phyloP scores from a whole-genome alignment of 2,797 vertebrate species.

The Melanotaenia parkinsoni region DNA sequence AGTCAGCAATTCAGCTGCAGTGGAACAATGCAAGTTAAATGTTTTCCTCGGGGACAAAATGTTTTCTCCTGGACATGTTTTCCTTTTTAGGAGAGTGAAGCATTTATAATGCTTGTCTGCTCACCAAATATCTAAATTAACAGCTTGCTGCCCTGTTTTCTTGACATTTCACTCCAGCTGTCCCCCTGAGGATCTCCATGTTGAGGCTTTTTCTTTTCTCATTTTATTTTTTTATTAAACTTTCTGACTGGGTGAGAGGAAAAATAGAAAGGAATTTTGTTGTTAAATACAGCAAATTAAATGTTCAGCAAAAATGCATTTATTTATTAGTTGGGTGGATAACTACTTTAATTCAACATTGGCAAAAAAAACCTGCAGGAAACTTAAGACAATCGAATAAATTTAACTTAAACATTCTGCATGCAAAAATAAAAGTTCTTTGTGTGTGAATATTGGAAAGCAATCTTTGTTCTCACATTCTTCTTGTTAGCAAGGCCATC shows the following conservation, averaged over 20 bases:
- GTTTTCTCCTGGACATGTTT: slow-evolving; percentile 19
- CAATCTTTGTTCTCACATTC: slow-evolving; percentile 3
- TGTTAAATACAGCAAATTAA: neutral
- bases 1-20: slow-evolving; percentile 2
- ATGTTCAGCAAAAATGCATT: too few relatives aligned
- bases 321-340: too few relatives aligned
- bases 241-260: neutral
- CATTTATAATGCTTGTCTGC: slow-evolving; percentile 21
- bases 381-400: too few relatives aligned
- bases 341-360: too few relatives aligned
- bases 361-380: too few relatives aligned
- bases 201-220: neutral
- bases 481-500: slow-evolving; percentile 45
- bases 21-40: slow-evolving; percentile 28
- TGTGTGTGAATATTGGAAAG: slow-evolving; percentile 12
- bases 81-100: slow-evolving; percentile 9
- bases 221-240: neutral
- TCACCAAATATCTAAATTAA: slow-evolving; percentile 18
- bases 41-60: slow-evolving; percentile 11
- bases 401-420: too few relatives aligned
- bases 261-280: neutral
- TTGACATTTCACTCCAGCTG: slow-evolving; percentile 21
- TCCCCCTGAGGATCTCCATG: slow-evolving; percentile 1
- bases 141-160: slow-evolving; percentile 27
- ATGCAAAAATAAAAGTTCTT: too few relatives aligned